Evolutionary conservation across 2,888 invertebrate genomes (phyloP).

Genomic region (Drosophila merina): DNA sequence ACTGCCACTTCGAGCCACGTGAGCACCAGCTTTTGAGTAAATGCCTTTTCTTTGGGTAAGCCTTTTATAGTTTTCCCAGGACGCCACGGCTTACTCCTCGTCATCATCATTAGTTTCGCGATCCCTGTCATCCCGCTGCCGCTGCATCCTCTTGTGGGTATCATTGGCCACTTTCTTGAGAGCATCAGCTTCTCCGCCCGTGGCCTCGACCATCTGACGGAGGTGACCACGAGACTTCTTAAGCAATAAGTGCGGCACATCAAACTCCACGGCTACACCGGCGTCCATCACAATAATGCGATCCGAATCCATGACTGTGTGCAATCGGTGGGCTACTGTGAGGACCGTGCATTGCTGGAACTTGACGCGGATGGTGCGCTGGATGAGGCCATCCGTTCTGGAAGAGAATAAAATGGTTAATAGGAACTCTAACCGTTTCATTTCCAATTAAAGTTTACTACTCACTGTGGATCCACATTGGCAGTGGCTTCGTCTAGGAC

Average conservation of each 20-base stretch:
- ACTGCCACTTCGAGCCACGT: conserved; percentile 9
- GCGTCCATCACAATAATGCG: conserved; percentile 94
- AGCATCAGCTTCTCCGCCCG: conserved; percentile 85
- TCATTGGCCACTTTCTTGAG: conserved; percentile 85
- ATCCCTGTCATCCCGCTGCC: conserved; percentile 39
- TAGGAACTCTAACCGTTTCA: too few species aligned
- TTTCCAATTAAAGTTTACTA: not conserved
- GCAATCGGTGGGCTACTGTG: conserved; percentile 95
- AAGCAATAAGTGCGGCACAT: conserved; percentile 88
- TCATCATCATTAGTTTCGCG: conserved; percentile 24
- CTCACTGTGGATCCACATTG: conserved; percentile 87
- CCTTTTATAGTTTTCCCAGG: not conserved
- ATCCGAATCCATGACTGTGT: conserved; percentile 97
- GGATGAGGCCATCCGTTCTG: conserved; percentile 92
- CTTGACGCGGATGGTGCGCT: conserved; percentile 91
- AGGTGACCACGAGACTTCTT: conserved; percentile 87
- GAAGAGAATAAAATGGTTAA: not conserved
- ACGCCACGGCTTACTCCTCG: conserved; percentile 5
- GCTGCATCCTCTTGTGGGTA: conserved; percentile 72
- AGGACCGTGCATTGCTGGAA: conserved; percentile 93
- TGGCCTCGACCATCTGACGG: conserved; percentile 89
- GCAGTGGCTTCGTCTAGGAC: conserved; percentile 90
- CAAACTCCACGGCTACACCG: conserved; percentile 90
- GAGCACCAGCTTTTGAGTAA: conserved; percentile 31
- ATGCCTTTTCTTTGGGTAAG: conserved; percentile 38